These are phyloP conservation scores for Sinocyclocheilus maitianheensis DNA, from an alignment of 2,113 vertebrate species.

Conservation along the genomic window DNA sequence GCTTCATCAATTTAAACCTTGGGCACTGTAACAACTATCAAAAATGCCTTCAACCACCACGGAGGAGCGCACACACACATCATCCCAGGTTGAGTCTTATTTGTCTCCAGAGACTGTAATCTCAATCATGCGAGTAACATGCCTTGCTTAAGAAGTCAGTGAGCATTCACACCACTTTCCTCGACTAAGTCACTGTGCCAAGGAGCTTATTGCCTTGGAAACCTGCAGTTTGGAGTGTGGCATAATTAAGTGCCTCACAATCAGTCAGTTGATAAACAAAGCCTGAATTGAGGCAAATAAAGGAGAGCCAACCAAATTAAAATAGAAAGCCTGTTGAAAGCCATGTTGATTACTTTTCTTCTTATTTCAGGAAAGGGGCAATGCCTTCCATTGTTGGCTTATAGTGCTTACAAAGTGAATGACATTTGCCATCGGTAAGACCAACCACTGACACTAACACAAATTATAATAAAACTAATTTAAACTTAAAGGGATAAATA, in stretches of 20 bases:
- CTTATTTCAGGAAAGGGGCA: slow-evolving; percentile 5
- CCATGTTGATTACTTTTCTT: slow-evolving; percentile 4
- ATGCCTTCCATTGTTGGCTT: neutral
- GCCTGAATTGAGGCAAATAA: slow-evolving; percentile 30
- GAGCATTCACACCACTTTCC: slow-evolving; percentile 34
- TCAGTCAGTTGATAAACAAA: slow-evolving; percentile 50
- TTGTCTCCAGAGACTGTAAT: slow-evolving; percentile 35
- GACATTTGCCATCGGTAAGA: neutral
- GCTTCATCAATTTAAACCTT: slow-evolving; percentile 28
- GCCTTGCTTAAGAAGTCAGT: slow-evolving; percentile 44
- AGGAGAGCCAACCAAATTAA: slow-evolving; percentile 28
- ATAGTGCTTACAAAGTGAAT: neutral
- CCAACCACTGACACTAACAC: neutral
- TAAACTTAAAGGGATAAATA: neutral
- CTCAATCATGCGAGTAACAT: slow-evolving; percentile 37
- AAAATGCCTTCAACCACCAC: slow-evolving; percentile 11
- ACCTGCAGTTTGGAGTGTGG: slow-evolving; percentile 39
- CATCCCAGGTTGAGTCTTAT: slow-evolving; percentile 40
- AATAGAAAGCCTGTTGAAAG: slow-evolving; percentile 31
- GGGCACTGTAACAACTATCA: slow-evolving; percentile 11
- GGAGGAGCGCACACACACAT: slow-evolving; percentile 11
- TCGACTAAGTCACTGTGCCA: slow-evolving; percentile 21
- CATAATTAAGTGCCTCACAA: slow-evolving; percentile 50
- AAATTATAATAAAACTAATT: neutral
- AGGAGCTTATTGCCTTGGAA: slow-evolving; percentile 47